Evolutionary conservation across 2,113 vertebrate genomes (phyloP).

Genomic region (Lathamus discolor): DNA sequence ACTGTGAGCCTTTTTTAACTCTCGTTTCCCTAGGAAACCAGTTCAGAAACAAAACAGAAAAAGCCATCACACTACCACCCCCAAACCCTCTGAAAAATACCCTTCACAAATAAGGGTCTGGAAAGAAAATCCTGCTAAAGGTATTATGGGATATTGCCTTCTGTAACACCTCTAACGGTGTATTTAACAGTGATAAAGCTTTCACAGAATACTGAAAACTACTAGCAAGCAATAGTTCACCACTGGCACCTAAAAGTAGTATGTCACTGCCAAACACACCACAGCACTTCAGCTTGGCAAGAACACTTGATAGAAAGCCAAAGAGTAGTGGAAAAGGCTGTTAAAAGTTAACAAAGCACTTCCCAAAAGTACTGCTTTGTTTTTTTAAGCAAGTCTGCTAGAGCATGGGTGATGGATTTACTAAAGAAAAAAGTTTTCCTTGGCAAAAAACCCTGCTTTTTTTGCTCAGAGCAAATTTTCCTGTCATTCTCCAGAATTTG

Average conservation of each 20-base stretch:
- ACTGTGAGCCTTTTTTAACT: constrained; percentile 44
- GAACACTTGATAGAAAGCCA: constrained; percentile 39
- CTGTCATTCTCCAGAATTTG: constrained; percentile 46
- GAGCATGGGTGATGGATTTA: constrained; percentile 58
- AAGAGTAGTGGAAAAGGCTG: constrained; percentile 67
- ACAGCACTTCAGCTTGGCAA: constrained; percentile 64
- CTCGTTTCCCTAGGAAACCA: constrained; percentile 37
- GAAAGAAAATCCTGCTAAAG: constrained; percentile 9
- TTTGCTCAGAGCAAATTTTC: constrained; percentile 49
- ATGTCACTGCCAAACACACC: constrained; percentile 59
- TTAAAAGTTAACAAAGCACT: constrained; percentile 70
- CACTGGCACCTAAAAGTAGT: constrained; percentile 50
- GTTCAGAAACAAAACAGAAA: constrained; percentile 46
- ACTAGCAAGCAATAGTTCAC: constrained; percentile 44
- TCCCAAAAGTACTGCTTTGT: constrained; percentile 65
- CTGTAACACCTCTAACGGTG: background rate
- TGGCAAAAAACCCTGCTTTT: constrained; percentile 20
- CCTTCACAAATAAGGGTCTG: background rate
- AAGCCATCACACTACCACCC: background rate
- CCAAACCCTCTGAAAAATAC: background rate
- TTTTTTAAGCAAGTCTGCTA: constrained; percentile 64
- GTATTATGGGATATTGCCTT: background rate
- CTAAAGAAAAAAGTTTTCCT: constrained; percentile 53
- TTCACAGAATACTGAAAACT: constrained; percentile 24
- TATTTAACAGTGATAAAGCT: background rate